These are phyloP conservation scores for Saccopteryx leptura DNA, from an alignment of 2,113 vertebrate species.

Conservation along the genomic window DNA sequence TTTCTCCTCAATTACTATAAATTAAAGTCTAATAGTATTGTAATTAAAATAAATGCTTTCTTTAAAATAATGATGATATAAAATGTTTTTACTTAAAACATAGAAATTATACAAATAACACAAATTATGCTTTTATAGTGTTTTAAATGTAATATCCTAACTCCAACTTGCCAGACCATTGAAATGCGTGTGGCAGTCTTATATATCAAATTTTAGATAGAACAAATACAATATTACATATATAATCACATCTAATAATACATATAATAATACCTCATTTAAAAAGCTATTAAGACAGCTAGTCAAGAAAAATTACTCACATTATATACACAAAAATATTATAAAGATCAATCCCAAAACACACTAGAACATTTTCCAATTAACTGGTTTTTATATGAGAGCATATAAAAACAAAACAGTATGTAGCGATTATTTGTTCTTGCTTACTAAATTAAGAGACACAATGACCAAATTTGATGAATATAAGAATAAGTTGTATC, in stretches of 20 bases:
- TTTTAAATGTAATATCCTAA: not conserved
- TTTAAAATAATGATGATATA: not conserved
- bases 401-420: not conserved
- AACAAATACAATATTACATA: not conserved
- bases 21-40: not conserved
- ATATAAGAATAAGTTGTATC: not conserved
- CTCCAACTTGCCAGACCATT: not conserved
- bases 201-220: not conserved
- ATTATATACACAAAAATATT: not conserved
- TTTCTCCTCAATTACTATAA: not conserved
- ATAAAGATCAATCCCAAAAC: not conserved
- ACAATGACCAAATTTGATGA: not conserved
- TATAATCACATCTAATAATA: not conserved
- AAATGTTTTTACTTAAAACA: not conserved
- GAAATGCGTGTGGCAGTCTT: not conserved
- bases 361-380: not conserved
- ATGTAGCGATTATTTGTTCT: not conserved
- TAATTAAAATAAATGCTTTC: not conserved
- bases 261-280: not conserved
- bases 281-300: not conserved
- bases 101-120: not conserved
- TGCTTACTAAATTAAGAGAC: slow-evolving; percentile 1
- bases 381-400: not conserved
- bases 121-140: not conserved
- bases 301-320: not conserved